Conservation (phyloP, 2,797 vertebrate genomes). For the Betta splendens region DNA sequence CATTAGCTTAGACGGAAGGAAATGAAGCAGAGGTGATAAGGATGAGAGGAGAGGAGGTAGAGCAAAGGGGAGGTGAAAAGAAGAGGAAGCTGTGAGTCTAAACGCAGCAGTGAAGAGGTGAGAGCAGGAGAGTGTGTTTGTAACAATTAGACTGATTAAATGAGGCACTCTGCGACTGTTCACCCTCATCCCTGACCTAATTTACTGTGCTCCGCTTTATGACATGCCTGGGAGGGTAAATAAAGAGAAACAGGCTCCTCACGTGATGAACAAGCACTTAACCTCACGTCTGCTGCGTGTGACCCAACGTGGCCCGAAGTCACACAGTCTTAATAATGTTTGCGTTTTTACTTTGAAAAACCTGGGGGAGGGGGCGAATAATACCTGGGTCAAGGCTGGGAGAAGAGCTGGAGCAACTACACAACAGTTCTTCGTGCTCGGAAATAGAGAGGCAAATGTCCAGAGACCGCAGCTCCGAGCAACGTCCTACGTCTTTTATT, state of each 20-base stretch:
- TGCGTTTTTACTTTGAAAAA: not conserved
- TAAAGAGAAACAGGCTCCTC: conserved; percentile 29
- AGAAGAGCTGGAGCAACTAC: not conserved
- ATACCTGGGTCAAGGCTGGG: conserved; percentile 20
- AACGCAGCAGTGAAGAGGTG: not conserved
- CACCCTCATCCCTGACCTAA: conserved; percentile 46
- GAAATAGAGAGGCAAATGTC: conserved; percentile 2
- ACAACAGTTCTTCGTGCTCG: conserved; percentile 10
- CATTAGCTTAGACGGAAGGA: too few relatives aligned
- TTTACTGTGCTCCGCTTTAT: conserved; percentile 50
- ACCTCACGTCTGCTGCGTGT: conserved; percentile 30
- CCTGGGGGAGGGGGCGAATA: not conserved
- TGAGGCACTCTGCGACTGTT: conserved; percentile 37
- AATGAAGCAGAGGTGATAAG: too few relatives aligned
- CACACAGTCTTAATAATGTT: conserved; percentile 26
- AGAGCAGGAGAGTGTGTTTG: conserved; percentile 35
- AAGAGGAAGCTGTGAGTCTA: too few relatives aligned
- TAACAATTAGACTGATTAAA: conserved; percentile 68
- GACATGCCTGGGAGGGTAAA: conserved; percentile 62
- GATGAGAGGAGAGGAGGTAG: too few relatives aligned
- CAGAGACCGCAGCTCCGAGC: conserved; percentile 4
- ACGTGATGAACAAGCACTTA: conserved; percentile 37
- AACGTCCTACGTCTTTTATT: conserved; percentile 13
- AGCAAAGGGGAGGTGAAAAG: not conserved
- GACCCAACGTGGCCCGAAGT: conserved; percentile 23